Percentiles rank a stretch among this genome's conserved stretches.
Conservation (phyloP, 2,888 invertebrate genomes). For the Drosophila meridionalis region DNA sequence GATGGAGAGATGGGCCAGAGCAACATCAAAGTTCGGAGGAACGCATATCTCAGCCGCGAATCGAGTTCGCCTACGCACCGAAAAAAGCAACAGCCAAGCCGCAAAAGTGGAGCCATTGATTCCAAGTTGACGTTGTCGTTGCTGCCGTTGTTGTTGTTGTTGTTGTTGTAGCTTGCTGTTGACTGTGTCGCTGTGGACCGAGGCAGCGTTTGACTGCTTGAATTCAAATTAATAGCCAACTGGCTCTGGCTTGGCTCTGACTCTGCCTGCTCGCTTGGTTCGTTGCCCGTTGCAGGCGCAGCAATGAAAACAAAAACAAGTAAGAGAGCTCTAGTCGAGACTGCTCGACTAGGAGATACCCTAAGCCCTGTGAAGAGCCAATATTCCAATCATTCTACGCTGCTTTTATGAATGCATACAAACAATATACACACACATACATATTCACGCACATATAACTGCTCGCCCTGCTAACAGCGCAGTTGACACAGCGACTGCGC, state of each 20-base stretch:
- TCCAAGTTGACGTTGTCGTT: conserved; percentile 64
- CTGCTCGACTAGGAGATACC: too few species aligned
- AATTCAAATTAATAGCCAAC: conserved; percentile 83
- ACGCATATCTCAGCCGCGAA: conserved; percentile 79
- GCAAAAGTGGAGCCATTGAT: conserved; percentile 79
- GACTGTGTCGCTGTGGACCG: conserved; percentile 53
- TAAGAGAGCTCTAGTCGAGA: too few species aligned
- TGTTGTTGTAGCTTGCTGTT: conserved; percentile 30
- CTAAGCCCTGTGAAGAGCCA: too few species aligned
- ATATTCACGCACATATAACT: too few species aligned
- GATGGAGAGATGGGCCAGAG: conserved; percentile 12
- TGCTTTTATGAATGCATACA: too few species aligned
- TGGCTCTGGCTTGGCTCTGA: conserved; percentile 48
- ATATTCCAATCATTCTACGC: too few species aligned
- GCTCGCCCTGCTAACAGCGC: too few species aligned
- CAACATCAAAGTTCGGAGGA: conserved; percentile 80
- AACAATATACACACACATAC: too few species aligned
- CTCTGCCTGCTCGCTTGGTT: conserved; percentile 50
- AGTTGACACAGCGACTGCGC: too few species aligned
- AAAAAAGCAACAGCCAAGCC: conserved; percentile 69
- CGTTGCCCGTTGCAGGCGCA: conserved; percentile 64
- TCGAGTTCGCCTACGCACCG: conserved; percentile 78
- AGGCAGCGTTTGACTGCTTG: conserved; percentile 79
- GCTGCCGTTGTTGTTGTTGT: conserved; percentile 35
- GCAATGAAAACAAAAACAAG: conserved; percentile 75